A percentile compares a stretch with the other conserved stretches of the same genome.
phyloP scores from a whole-genome alignment of 2,113 vertebrate genomes.

The Erinaceus europaeus region DNA sequence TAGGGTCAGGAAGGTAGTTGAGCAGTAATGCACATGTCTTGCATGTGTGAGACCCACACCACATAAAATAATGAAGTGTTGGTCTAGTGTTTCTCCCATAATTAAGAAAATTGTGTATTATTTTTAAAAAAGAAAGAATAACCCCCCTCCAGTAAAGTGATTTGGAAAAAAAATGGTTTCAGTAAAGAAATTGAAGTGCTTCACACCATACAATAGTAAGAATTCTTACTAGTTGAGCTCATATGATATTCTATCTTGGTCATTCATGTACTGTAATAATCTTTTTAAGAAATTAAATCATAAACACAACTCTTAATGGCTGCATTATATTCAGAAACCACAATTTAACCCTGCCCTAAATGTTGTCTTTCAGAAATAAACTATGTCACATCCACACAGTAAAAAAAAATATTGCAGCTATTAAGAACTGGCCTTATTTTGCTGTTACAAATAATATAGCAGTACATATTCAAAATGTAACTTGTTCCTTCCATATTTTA shows the following conservation, averaged over 20 bases:
- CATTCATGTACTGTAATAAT: background rate
- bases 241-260: constrained; percentile 19
- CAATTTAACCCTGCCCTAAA: constrained; percentile 42
- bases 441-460: constrained; percentile 31
- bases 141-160: too few relatives aligned
- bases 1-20: too few relatives aligned
- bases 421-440: constrained; percentile 36
- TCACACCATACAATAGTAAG: background rate
- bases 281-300: constrained; percentile 38
- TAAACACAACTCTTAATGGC: constrained; percentile 20
- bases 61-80: too few relatives aligned
- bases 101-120: too few relatives aligned
- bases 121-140: too few relatives aligned
- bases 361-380: constrained; percentile 40
- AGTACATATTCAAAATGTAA: constrained; percentile 24
- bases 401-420: background rate
- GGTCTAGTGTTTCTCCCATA: too few relatives aligned
- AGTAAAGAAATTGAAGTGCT: constrained; percentile 27
- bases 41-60: too few relatives aligned
- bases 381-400: background rate
- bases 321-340: background rate
- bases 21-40: too few relatives aligned
- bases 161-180: too few relatives aligned
- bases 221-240: constrained; percentile 27
- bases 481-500: constrained; percentile 9